phyloP scores from a whole-genome alignment of 2,888 invertebrate species.

The Xestia sexstrigata region DNA sequence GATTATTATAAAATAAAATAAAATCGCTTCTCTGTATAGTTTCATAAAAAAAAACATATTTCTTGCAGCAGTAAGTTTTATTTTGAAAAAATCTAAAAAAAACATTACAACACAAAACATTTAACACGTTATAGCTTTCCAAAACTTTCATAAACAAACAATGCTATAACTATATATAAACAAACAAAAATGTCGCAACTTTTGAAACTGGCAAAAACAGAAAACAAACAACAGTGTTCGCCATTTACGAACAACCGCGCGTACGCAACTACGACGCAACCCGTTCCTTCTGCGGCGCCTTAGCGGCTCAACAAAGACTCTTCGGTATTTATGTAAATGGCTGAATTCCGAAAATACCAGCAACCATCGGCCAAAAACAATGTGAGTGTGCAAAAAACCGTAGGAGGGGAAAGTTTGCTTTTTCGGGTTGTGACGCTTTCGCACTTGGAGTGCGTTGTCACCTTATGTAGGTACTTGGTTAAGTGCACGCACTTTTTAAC shows the following conservation, averaged over 20 bases:
- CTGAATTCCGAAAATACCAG: slow-evolving; percentile 88
- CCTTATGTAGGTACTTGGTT: slow-evolving; percentile 61
- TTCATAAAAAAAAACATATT: not conserved
- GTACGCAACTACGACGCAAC: slow-evolving; percentile 71
- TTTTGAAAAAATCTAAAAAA: not conserved
- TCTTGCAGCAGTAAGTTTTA: not conserved
- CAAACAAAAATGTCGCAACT: slow-evolving; percentile 74
- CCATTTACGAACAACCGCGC: slow-evolving; percentile 73
- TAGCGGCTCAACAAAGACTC: slow-evolving; percentile 87
- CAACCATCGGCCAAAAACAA: slow-evolving; percentile 84
- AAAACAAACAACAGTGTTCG: slow-evolving; percentile 73
- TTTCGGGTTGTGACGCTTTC: slow-evolving; percentile 83
- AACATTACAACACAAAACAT: not conserved
- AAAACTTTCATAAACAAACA: slow-evolving; percentile 57
- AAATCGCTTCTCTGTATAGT: not conserved
- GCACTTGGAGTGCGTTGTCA: slow-evolving; percentile 68
- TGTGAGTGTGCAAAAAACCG: slow-evolving; percentile 80
- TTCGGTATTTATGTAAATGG: slow-evolving; percentile 89
- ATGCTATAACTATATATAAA: slow-evolving; percentile 67
- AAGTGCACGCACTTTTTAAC: slow-evolving; percentile 26
- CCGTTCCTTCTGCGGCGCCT: slow-evolving; percentile 84
- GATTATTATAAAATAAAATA: too few relatives aligned
- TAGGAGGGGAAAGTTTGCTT: slow-evolving; percentile 85
- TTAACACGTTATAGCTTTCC: slow-evolving; percentile 15
- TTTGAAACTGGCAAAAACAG: slow-evolving; percentile 74